Percentiles rank a stretch among this genome's conserved stretches.
phyloP scores from a whole-genome alignment of 2,888 invertebrate genomes.

The Aradus depressus region DNA sequence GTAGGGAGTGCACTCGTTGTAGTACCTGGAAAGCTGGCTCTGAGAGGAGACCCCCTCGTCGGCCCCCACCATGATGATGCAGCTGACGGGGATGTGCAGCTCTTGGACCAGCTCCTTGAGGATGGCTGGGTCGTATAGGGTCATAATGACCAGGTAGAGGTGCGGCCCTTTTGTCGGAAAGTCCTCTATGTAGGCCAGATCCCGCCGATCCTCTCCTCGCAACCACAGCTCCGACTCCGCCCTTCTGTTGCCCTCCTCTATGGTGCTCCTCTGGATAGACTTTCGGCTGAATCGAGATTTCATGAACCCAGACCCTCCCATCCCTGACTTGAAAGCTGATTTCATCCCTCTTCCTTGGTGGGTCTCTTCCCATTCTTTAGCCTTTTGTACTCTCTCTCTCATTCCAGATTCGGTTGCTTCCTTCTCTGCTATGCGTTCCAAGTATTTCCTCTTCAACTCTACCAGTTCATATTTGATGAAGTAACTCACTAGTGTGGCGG shows the following conservation, averaged over 20 bases:
- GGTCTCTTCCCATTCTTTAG: no score
- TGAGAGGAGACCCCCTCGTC: no score
- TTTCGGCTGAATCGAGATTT: no score
- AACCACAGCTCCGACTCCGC: conserved; percentile 42
- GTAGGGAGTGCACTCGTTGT: no score
- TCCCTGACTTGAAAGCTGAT: no score
- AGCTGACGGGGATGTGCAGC: conserved; percentile 32
- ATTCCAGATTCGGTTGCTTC: conserved; percentile 1
- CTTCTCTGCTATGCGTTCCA: background rate
- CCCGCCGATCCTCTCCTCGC: conserved; percentile 46
- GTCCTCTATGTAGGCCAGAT: conserved; percentile 44
- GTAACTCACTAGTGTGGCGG: conserved; percentile 11
- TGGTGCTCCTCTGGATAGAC: no score
- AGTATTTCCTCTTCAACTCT: conserved; percentile 1
- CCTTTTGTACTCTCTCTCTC: no score
- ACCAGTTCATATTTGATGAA: conserved; percentile 10
- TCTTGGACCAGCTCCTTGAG: conserved; percentile 31
- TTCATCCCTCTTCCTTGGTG: no score
- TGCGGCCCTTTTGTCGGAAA: conserved; percentile 44
- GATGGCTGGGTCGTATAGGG: conserved; percentile 37
- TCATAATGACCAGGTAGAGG: conserved; percentile 44
- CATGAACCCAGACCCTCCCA: no score
- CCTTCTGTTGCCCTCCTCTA: conserved; percentile 39
- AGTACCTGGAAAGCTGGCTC: no score
- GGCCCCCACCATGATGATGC: conserved; percentile 33